A percentile compares a stretch with the other conserved stretches of the same genome.
phyloP scores from a whole-genome alignment of 2,888 invertebrate species.

The Hypercompe scribonia region DNA sequence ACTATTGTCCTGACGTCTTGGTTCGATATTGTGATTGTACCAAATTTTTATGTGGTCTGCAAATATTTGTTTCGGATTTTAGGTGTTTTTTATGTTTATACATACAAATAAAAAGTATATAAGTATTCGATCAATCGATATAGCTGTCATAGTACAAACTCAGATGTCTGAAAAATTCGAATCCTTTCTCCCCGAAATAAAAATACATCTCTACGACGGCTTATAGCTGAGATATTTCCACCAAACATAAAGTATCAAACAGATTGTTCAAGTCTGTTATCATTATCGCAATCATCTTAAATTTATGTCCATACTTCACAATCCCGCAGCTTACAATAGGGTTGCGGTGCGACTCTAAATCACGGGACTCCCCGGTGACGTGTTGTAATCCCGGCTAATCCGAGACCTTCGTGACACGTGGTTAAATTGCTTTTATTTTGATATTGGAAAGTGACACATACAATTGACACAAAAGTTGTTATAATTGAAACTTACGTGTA shows the following conservation, averaged over 20 bases:
- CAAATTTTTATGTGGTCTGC: too few relatives aligned
- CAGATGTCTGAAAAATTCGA: too few relatives aligned
- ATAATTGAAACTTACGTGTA: neutral
- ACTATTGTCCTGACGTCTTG: too few relatives aligned
- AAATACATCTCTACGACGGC: neutral
- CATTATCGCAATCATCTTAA: conserved; percentile 2
- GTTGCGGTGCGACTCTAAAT: conserved; percentile 33
- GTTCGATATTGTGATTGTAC: too few relatives aligned
- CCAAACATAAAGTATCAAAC: neutral
- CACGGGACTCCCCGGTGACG: conserved; percentile 36
- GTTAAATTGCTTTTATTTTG: conserved; percentile 15
- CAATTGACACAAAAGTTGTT: neutral
- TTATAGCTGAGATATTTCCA: neutral
- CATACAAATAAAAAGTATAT: too few relatives aligned
- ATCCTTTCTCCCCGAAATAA: too few relatives aligned
- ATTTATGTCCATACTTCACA: conserved; percentile 12
- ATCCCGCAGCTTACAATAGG: conserved; percentile 11
- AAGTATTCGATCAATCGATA: too few relatives aligned
- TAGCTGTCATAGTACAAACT: too few relatives aligned
- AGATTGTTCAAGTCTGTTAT: neutral
- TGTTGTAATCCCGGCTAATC: conserved; percentile 40
- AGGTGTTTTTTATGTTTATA: too few relatives aligned
- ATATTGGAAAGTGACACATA: neutral
- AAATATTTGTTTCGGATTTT: too few relatives aligned
- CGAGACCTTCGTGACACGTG: conserved; percentile 15